Conservation (phyloP, 2,797 vertebrate species). For the Sebastes umbrosus region DNA sequence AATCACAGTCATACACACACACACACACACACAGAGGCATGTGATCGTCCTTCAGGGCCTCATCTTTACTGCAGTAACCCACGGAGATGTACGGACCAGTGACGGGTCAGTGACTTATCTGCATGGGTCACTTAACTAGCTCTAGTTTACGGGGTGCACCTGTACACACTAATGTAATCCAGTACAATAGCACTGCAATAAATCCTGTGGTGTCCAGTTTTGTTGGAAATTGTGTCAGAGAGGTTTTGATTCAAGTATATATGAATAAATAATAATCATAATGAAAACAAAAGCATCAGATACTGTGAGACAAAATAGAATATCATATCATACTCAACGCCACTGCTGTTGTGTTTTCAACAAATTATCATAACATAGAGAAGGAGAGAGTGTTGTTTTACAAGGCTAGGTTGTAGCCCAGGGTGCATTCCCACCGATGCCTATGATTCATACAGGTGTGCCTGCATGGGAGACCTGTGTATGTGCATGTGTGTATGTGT, state of each 20-base stretch:
- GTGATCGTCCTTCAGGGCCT: constrained; percentile 1
- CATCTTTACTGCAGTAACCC: constrained; percentile 47
- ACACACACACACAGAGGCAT: not conserved
- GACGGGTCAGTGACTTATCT: constrained; percentile 16
- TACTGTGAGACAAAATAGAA: not conserved
- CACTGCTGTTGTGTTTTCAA: not conserved
- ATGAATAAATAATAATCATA: not conserved
- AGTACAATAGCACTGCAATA: not conserved
- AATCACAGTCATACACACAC: not conserved
- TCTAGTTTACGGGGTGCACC: constrained; percentile 5
- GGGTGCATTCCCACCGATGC: constrained; percentile 34
- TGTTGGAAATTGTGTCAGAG: not conserved
- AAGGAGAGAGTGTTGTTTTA: constrained; percentile 18
- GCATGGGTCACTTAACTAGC: constrained; percentile 7
- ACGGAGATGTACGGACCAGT: constrained; percentile 7
- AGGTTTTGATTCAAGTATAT: not conserved
- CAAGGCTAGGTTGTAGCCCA: constrained; percentile 5
- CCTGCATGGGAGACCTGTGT: constrained; percentile 4
- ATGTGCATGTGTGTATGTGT: not conserved
- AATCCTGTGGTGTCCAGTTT: not conserved
- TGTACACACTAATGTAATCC: not conserved
- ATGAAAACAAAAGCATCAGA: not conserved
- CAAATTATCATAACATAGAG: not conserved
- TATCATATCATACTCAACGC: not conserved
- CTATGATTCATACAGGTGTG: constrained; percentile 51